Evolutionary conservation across 2,797 vertebrate genomes (phyloP).

Genomic region (Alosa sapidissima): DNA sequence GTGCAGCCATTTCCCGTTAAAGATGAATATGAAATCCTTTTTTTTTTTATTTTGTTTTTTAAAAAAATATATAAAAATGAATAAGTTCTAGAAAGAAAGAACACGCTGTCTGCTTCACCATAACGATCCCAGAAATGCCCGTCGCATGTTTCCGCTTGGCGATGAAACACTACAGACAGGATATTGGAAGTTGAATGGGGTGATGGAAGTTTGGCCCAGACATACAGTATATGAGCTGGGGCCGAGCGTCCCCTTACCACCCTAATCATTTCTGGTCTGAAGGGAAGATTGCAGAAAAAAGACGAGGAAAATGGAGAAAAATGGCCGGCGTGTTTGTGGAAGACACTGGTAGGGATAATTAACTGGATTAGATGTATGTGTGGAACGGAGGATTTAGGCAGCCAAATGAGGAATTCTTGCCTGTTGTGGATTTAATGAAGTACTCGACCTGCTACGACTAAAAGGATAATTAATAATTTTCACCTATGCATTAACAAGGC

Average conservation of each 20-base stretch:
- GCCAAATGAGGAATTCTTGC: neutral
- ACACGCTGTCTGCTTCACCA: neutral
- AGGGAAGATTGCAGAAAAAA: neutral
- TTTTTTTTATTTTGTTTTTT: neutral
- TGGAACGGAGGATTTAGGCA: neutral
- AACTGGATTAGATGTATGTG: neutral
- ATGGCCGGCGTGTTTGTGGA: neutral
- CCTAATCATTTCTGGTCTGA: neutral
- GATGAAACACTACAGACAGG: neutral
- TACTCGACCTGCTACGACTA: neutral
- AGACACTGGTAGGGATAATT: neutral
- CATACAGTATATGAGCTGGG: neutral
- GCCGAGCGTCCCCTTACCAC: neutral
- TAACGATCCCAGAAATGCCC: neutral
- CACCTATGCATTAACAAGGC: slow-evolving; percentile 20
- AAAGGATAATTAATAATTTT: slow-evolving; percentile 38
- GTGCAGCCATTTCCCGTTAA: neutral
- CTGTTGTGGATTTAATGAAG: slow-evolving; percentile 28
- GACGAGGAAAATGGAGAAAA: neutral
- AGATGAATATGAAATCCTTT: neutral
- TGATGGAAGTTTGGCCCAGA: neutral
- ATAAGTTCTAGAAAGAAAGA: neutral
- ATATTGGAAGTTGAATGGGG: neutral
- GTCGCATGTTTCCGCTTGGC: neutral
- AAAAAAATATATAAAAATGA: neutral